Percentiles rank a stretch among this genome's conserved stretches.
Conservation (phyloP, 1,140 invertebrate genomes). For the Drosophila tani region DNA sequence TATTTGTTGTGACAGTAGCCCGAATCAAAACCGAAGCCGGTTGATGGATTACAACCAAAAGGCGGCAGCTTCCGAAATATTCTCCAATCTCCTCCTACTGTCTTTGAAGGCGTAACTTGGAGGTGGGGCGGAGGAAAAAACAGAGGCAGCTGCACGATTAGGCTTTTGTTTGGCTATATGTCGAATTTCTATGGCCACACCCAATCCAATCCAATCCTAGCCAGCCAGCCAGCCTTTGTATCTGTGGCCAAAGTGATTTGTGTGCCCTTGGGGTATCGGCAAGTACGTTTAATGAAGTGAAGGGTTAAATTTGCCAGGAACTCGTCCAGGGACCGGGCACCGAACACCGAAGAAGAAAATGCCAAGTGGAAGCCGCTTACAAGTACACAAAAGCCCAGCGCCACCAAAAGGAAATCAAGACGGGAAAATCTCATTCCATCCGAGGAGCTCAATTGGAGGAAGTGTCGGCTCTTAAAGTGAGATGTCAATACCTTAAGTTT, state of each 20-base stretch:
- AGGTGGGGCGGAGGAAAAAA: background rate
- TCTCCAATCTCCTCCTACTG: conserved; percentile 9
- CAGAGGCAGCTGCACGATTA: conserved; percentile 73
- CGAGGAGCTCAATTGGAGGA: conserved; percentile 45
- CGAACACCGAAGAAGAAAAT: conserved; percentile 12
- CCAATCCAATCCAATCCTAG: conserved; percentile 52
- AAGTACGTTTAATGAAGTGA: conserved; percentile 83
- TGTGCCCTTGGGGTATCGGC: conserved; percentile 64
- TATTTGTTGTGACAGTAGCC: conserved; percentile 66
- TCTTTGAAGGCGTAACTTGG: conserved; percentile 49
- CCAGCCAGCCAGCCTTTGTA: conserved; percentile 50
- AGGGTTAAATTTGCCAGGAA: conserved; percentile 73
- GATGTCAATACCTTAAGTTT: conserved; percentile 7
- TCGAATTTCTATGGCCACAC: conserved; percentile 80
- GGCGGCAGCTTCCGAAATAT: conserved; percentile 57
- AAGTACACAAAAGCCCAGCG: conserved; percentile 30
- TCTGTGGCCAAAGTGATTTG: conserved; percentile 78
- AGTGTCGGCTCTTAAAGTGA: conserved; percentile 39
- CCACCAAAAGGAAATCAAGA: conserved; percentile 32
- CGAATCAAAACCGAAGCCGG: conserved; percentile 52
- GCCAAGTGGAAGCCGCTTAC: conserved; percentile 62
- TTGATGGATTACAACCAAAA: conserved; percentile 83
- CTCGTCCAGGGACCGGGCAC: conserved; percentile 1
- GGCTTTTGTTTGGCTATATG: conserved; percentile 80
- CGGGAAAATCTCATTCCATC: conserved; percentile 33